Conservation (phyloP, 2,888 invertebrate genomes). For the Drosophila flavopinicola region DNA sequence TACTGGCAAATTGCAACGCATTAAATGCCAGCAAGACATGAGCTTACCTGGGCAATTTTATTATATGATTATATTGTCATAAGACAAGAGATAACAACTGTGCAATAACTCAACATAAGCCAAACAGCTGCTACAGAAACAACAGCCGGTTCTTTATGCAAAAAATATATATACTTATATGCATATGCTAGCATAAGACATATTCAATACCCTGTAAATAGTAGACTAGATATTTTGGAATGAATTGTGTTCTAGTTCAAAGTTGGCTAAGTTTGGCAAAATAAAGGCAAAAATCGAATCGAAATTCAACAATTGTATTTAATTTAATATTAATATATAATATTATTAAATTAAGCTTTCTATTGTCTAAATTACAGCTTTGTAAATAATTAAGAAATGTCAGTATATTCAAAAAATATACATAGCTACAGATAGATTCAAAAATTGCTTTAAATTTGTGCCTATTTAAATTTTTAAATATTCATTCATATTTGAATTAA, state of each 20-base stretch:
- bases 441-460: no score
- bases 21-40: conserved; percentile 20
- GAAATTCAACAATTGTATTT: background rate
- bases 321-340: background rate
- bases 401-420: no score
- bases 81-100: conserved; percentile 41
- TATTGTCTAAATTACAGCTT: background rate
- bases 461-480: no score
- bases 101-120: conserved; percentile 43
- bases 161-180: conserved; percentile 9
- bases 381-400: no score
- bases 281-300: background rate
- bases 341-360: background rate
- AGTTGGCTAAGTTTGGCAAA: no score
- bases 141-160: conserved; percentile 53
- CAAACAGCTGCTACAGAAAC: conserved; percentile 47
- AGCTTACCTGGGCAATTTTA: conserved; percentile 17
- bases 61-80: conserved; percentile 38
- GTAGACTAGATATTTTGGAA: no score
- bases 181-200: no score
- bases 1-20: conserved; percentile 36
- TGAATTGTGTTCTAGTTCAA: no score
- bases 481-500: no score
- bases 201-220: conserved; percentile 22
- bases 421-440: no score